Evolutionary conservation across 2,797 vertebrate species (phyloP).

Genomic region (Anniella stebbinsi): DNA sequence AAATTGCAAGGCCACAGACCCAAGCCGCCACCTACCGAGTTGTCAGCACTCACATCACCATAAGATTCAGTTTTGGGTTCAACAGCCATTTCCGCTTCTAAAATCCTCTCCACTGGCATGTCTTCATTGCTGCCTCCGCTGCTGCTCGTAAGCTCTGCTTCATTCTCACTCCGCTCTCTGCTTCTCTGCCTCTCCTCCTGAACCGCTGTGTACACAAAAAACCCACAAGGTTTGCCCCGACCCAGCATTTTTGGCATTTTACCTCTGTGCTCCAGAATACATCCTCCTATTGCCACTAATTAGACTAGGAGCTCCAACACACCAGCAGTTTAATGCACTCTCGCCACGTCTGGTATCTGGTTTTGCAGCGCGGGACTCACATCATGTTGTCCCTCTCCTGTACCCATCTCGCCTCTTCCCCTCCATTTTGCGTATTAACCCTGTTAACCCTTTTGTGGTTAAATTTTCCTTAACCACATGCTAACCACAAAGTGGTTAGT

Average conservation of each 20-base stretch:
- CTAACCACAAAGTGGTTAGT: no score
- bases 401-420: no score
- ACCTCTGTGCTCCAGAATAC: not conserved
- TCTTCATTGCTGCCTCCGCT: conserved; percentile 84
- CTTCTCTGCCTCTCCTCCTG: conserved; percentile 97
- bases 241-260: not conserved
- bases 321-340: no score
- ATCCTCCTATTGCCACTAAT: not conserved
- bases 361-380: no score
- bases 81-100: conserved; percentile 94
- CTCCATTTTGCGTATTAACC: no score
- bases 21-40: conserved; percentile 83
- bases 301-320: no score
- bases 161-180: conserved; percentile 89
- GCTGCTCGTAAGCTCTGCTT: conserved; percentile 86
- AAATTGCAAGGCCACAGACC: not conserved
- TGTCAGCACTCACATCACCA: conserved; percentile 84
- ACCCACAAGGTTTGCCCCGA: not conserved
- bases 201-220: conserved; percentile 82
- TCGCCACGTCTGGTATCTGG: no score
- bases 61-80: conserved; percentile 94
- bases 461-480: no score
- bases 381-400: no score
- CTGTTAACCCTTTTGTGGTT: no score
- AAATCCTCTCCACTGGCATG: conserved; percentile 97